Evolutionary conservation across 1,140 invertebrate genomes (phyloP), one percentile per base, ranked within the genome.

Genomic region (Maniola jurtina): DNA sequence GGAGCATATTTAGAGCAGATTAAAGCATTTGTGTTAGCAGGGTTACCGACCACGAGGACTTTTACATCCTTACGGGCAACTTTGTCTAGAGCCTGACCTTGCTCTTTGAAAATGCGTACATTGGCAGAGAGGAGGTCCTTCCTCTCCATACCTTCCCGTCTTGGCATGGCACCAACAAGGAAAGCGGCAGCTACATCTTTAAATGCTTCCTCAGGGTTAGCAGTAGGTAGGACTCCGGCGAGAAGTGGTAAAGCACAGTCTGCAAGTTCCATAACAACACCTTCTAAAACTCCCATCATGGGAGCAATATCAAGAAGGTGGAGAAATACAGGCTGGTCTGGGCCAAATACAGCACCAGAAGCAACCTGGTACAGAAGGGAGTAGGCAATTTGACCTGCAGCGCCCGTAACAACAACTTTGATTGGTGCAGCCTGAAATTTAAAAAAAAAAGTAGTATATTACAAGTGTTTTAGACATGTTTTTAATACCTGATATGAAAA

Each of bases 351-450:
- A 92, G 98, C 95, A 73, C 99, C 99, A 80, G 97, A 98, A 14
- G 97, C 97, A 75, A 99, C 93, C 90, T 97, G 96, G 80, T 97
- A 98, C 0, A 99, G 87, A 34, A 99, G 91, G 0, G 98, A 99
- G 88, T 99, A 99, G 47, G 97, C 99, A 78, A 99, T 99, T 92
- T 99, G 99, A 14, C 98, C 98, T 60, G 98, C 98, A 79, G 99
- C 99, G 70, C 99, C 99, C 66, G 99, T 99, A 9, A 99, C 95
- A 55, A 99, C 95, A 70, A 99, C 98, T 92, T 95, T 95, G 77
- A 99, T 95, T 84, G 97, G 95, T 91, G 95, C 94, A 74, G 93
- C 89, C 95, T 96, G 83, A 68, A 90, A 89, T 64, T 75, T 2
- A 63, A 69, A 71, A 56, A 50, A 57, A 40, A 38, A 38, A 45